Base-by-base conservation (phyloP, 2,888 invertebrate genomes). In the Amblyteles armatorius region DNA sequence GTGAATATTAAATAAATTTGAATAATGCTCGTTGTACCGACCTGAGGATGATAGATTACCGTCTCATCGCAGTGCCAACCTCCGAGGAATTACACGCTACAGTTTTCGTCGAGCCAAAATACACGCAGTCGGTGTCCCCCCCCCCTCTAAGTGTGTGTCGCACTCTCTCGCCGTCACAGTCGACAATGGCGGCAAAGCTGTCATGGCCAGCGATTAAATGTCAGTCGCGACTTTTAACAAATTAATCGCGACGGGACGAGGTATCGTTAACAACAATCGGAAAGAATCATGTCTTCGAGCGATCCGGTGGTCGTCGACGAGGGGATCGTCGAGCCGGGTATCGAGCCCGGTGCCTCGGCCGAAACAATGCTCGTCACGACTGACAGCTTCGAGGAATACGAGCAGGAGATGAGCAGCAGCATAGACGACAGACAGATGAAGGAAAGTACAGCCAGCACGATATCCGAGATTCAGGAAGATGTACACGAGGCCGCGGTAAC, bases 361-460 rank as follows among this genome's bases (percentile, higher is more conserved):
- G 97, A 97, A 92, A 96, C 96, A 89, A 96, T 97, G 93, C 94
- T 97, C 57, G 95, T 97, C 74, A 96, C 97, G 0, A 96, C 96
- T 7, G 96, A 96, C 92, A 96, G 96, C 26, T 96, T 96, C 89
- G 96, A 97, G 88, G 96, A 97, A 88, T 96, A 96, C 89, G 96
- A 96, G 63, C 94, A 95, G 78, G 96, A 96, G 91, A 96, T 96
- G 95, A 96, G 95, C 90, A 95, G 95, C 11, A 95, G 95, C 90
- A 95, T 96, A 72, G 95, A 95, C 88, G 96, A 96, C 7, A 93
- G 94, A 84, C 93, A 93, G 86, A 94, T 95, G 85, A 94, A 96
- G 86, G 94, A 94, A 74, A 94, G 94, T 48, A 95, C 95, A 87
- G 94, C 94, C n/a, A 95, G 95, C 90, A 95, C 95, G 68, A 96